Conservation (phyloP, 2,113 vertebrate genomes). For the Nibea coibor region DNA sequence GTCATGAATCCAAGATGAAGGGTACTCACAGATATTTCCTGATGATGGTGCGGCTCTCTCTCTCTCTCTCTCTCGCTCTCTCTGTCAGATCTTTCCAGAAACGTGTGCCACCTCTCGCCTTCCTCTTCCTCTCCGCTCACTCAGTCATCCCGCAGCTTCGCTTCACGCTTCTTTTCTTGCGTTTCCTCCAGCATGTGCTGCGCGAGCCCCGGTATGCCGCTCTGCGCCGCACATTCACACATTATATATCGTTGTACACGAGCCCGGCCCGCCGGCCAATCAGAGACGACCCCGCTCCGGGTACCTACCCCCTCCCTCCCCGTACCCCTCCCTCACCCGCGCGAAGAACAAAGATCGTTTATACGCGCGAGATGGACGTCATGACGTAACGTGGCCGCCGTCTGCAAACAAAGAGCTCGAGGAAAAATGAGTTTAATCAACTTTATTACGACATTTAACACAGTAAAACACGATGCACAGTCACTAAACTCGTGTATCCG, state of each 20-base stretch:
- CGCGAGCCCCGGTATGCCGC: background rate
- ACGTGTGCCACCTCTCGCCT: no score
- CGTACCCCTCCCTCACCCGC: background rate
- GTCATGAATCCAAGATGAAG: background rate
- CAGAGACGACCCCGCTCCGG: background rate
- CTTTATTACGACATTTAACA: no score
- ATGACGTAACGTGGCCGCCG: background rate
- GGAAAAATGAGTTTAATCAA: no score
- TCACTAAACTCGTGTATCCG: no score
- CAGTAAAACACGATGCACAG: no score
- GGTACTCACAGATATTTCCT: conserved; percentile 37
- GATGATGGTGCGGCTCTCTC: background rate
- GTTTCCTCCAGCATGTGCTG: background rate
- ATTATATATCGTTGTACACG: conserved; percentile 7
- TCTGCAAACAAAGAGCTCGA: background rate
- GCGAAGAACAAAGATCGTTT: conserved; percentile 33
- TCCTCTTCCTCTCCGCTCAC: conserved; percentile 1
- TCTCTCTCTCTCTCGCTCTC: no score
- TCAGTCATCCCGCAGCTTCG: background rate
- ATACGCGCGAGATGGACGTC: background rate
- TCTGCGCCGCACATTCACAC: background rate
- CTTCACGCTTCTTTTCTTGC: background rate
- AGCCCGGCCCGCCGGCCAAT: conserved; percentile 10
- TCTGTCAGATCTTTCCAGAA: no score
- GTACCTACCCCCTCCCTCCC: no score